Percentiles rank a stretch among this genome's conserved stretches.
These are phyloP conservation scores for Malurus splendens DNA, from an alignment of 2,797 vertebrate genomes.

Conservation along the genomic window DNA sequence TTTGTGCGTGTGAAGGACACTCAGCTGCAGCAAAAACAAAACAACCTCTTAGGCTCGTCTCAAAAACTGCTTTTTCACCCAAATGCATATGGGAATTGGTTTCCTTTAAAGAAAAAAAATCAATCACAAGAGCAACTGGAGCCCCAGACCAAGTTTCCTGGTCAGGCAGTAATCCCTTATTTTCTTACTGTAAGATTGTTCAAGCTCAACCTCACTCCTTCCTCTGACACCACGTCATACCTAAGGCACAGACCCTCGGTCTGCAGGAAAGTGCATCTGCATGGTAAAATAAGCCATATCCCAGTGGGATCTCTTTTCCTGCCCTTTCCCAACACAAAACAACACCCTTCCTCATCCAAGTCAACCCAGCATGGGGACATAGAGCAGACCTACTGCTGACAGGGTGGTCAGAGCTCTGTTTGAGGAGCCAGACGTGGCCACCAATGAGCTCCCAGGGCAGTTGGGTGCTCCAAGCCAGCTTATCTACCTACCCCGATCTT, in stretches of 20 bases:
- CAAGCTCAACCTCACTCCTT: not conserved
- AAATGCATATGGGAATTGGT: not conserved
- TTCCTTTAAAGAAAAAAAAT: not conserved
- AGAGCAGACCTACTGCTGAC: not conserved
- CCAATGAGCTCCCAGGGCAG: not conserved
- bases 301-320: not conserved
- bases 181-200: not conserved
- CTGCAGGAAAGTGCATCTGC: not conserved
- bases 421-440: not conserved
- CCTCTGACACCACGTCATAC: not conserved
- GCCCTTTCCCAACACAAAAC: not conserved
- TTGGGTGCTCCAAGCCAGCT: accelerated
- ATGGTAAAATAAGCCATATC: not conserved
- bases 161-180: not conserved
- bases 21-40: not conserved
- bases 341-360: not conserved
- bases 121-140: not conserved
- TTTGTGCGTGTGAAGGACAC: not conserved
- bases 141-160: not conserved
- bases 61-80: not conserved
- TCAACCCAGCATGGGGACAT: accelerated
- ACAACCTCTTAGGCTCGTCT: not conserved
- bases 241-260: accelerated
- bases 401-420: not conserved
- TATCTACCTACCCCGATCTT: not conserved